Evolutionary conservation across 2,888 invertebrate species (phyloP).

Genomic region (Eurytoma californica): DNA sequence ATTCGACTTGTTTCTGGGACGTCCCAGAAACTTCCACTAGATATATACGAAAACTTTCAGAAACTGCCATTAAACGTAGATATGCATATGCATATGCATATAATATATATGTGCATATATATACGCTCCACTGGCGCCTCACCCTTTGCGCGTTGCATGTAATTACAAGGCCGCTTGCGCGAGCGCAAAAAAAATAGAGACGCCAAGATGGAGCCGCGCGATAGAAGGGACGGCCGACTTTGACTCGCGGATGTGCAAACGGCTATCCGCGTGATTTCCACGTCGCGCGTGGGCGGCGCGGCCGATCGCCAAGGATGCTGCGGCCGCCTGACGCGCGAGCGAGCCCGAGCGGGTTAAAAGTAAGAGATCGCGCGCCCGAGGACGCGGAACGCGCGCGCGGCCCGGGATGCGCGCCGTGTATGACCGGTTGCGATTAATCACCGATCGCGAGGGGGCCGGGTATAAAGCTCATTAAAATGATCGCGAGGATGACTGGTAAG

Average conservation of each 20-base stretch:
- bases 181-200: background rate
- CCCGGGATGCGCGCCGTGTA: background rate
- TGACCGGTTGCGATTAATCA: slow-evolving; percentile 47
- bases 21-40: no score
- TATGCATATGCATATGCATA: no score
- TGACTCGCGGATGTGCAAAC: slow-evolving; percentile 10
- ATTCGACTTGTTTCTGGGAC: no score
- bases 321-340: slow-evolving; percentile 28
- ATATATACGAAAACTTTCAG: no score
- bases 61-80: no score
- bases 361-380: background rate
- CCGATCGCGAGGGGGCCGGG: slow-evolving; percentile 17
- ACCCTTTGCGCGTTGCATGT: slow-evolving; percentile 24
- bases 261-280: slow-evolving; percentile 40
- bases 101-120: background rate
- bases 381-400: background rate
- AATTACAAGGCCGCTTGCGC: slow-evolving; percentile 51
- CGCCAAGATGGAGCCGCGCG: slow-evolving; percentile 41
- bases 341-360: background rate
- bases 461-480: slow-evolving; percentile 30
- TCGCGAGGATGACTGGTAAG: background rate
- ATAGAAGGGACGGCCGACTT: slow-evolving; percentile 40
- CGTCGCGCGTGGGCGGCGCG: slow-evolving; percentile 53
- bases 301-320: slow-evolving; percentile 33
- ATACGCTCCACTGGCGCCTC: slow-evolving; percentile 21